Evolutionary conservation across 2,797 vertebrate genomes (phyloP), one percentile per base, ranked within the genome.

Genomic region (Botia almorhae): DNA sequence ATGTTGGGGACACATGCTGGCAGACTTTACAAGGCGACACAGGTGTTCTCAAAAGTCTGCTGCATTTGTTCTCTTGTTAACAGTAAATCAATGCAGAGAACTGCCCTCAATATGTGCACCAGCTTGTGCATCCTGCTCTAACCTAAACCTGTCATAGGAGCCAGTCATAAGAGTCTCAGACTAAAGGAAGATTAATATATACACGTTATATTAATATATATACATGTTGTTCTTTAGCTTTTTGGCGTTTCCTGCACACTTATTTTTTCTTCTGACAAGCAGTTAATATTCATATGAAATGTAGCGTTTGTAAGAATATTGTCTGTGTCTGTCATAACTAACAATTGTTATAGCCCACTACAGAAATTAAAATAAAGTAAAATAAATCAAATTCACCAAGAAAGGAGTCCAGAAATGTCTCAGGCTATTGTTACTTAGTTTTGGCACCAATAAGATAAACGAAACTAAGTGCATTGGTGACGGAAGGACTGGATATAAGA

Each of bases 41-140:
- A 87, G 79, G 74, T 84, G 82, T 75, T 82, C 75, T 53, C 64
- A 69, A 61, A 86, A 69, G 65, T 55, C 50, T 33, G 6, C 48
- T 53, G 33, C 58, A 21, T 3, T 79, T 39, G 53, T 71, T 76
- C 16, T 58, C 75, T 60, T 1, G 16, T 77, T 69, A 77, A 77
- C 12, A 1, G 23, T 69, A 77, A 77, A 69, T 77, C 75, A 77
- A 17, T 4, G 33, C 17, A 77, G 53, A 69, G 53, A 55, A 77
- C 51, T 76, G 13, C 50, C 19, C 5, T 39, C 43, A 17, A 21
- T 29, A 29, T 69, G 65, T 55, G 29, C 39, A 69, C 36, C 36
- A 58, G 43, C 0, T 23, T 16, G 2, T 46, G 39, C 0, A 21
- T 76, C 50, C 8, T 68, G 6, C 21, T 36, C 10, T 1, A 19